A percentile compares a stretch with the other conserved stretches of the same genome.
Conservation (phyloP, 2,113 vertebrate species). For the Aegotheles bennettii region DNA sequence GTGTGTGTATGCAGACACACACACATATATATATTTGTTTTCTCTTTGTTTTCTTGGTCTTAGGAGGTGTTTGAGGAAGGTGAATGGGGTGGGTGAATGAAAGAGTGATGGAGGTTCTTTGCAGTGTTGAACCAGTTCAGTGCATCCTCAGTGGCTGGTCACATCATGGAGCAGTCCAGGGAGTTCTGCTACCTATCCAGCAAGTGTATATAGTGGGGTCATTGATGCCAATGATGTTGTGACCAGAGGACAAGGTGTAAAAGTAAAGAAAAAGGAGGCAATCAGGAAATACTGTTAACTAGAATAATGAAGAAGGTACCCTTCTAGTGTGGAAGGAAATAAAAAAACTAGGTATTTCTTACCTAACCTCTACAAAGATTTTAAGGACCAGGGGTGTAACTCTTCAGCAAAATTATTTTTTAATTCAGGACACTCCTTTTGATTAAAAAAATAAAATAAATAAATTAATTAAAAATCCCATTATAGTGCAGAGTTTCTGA, state of each 20-base stretch:
- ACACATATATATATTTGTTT: accelerated
- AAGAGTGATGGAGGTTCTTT: background rate
- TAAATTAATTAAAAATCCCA: background rate
- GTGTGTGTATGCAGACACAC: background rate
- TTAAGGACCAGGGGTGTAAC: background rate
- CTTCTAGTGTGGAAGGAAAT: background rate
- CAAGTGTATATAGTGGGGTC: background rate
- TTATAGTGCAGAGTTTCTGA: background rate
- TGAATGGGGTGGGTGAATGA: background rate
- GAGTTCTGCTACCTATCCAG: background rate
- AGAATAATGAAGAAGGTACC: background rate
- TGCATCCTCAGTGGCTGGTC: background rate
- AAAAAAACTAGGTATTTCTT: background rate
- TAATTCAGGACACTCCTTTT: background rate
- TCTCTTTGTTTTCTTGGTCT: background rate
- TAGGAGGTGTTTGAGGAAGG: background rate
- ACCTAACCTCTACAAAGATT: background rate
- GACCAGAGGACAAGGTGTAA: background rate
- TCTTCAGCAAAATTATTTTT: background rate
- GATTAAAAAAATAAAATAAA: background rate
- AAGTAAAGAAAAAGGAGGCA: background rate
- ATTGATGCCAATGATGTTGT: background rate
- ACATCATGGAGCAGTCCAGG: background rate
- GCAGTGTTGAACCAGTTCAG: background rate
- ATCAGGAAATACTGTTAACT: background rate